These are phyloP conservation scores for Lethenteron camtschaticum DNA, from an alignment of 2,113 vertebrate genomes.

Conservation along the genomic window DNA sequence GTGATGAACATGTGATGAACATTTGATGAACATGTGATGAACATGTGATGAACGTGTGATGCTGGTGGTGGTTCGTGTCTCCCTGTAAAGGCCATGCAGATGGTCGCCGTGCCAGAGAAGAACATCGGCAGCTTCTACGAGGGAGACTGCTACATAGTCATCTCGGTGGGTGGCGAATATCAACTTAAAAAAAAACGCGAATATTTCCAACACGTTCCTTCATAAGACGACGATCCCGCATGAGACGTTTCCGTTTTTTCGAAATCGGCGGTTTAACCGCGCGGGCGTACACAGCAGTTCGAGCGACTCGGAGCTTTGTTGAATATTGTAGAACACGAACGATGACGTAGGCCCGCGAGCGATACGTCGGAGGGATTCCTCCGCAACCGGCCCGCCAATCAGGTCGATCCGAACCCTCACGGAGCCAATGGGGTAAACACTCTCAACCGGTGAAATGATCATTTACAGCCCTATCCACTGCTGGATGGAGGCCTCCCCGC, in stretches of 20 bases:
- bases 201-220: background rate
- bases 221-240: background rate
- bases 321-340: background rate
- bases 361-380: too few relatives aligned
- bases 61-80: slow-evolving; percentile 5
- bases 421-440: too few relatives aligned
- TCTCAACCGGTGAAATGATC: too few relatives aligned
- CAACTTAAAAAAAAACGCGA: background rate
- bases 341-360: too few relatives aligned
- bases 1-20: too few relatives aligned
- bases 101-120: slow-evolving; percentile 37
- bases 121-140: slow-evolving; percentile 39
- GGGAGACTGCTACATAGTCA: slow-evolving; percentile 46
- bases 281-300: background rate
- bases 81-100: slow-evolving; percentile 32
- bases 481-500: too few relatives aligned
- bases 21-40: background rate
- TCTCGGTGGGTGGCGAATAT: slow-evolving; percentile 27
- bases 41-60: background rate
- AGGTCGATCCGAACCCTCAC: too few relatives aligned
- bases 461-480: too few relatives aligned
- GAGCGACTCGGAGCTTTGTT: background rate
- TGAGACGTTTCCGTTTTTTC: background rate
- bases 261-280: background rate
- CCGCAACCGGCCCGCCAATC: too few relatives aligned